Evolutionary conservation across 1,140 invertebrate genomes (phyloP).

Genomic region (Drosophila melanogaster): DNA sequence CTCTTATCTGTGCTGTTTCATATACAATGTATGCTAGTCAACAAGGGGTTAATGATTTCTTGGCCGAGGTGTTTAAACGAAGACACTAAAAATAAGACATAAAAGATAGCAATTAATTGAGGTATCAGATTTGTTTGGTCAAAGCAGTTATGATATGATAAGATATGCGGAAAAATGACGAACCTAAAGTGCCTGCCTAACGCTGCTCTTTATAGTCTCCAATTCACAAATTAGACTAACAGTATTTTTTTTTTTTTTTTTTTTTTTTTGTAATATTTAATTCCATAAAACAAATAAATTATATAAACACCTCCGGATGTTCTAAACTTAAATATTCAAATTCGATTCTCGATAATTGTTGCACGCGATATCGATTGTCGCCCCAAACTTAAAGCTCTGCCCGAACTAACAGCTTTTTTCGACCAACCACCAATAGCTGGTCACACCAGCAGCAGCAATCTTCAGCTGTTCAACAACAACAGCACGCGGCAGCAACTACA

Average conservation of each 20-base stretch:
- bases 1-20: background rate
- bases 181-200: background rate
- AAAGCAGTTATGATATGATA: background rate
- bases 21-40: background rate
- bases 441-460: slow-evolving; percentile 8
- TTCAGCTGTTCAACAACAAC: slow-evolving; percentile 40
- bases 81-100: background rate
- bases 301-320: background rate
- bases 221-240: background rate
- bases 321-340: background rate
- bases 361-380: slow-evolving; percentile 4
- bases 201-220: background rate
- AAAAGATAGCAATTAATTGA: slow-evolving; percentile 9
- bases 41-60: background rate
- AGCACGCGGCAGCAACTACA: slow-evolving; percentile 3
- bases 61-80: background rate
- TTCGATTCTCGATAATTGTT: background rate
- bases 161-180: too few species aligned
- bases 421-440: background rate
- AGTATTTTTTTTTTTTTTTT: background rate
- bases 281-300: background rate
- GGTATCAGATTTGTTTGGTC: too few species aligned
- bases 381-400: slow-evolving; percentile 10
- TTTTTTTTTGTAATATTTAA: background rate
- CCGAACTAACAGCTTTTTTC: background rate